Evolutionary conservation across 2,113 vertebrate genomes (phyloP).

Genomic region (Gallinago jamesoni): DNA sequence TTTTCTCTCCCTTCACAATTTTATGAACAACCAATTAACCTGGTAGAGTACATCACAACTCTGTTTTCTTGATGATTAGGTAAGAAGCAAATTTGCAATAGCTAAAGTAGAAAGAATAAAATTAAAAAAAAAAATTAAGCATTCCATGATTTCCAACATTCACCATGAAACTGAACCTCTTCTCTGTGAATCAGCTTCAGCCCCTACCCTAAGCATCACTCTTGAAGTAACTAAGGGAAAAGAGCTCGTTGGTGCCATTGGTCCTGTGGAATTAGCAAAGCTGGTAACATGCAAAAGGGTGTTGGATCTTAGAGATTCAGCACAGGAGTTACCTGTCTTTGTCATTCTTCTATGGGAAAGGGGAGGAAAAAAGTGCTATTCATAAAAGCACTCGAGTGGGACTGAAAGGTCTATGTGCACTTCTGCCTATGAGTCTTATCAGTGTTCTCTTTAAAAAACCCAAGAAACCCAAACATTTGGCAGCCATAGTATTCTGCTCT

Average conservation of each 20-base stretch:
- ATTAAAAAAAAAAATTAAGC: neutral
- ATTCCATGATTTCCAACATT: neutral
- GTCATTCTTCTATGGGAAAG: neutral
- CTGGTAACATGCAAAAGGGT: neutral
- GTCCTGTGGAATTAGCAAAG: neutral
- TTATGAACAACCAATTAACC: neutral
- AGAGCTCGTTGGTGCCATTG: neutral
- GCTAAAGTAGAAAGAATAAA: neutral
- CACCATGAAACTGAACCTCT: neutral
- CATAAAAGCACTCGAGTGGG: neutral
- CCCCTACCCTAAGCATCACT: neutral
- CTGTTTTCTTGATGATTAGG: neutral
- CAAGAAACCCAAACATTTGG: neutral
- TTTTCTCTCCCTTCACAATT: neutral
- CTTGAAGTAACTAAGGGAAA: neutral
- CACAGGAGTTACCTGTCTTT: neutral
- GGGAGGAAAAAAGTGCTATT: neutral
- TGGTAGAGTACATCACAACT: neutral
- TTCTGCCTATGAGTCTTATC: neutral
- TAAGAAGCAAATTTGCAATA: neutral
- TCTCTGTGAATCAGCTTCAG: neutral
- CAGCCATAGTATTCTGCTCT: rapidly evolving
- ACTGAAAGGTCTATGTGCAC: neutral
- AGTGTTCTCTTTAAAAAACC: neutral
- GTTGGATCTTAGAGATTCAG: neutral